These are phyloP conservation scores for Mycetomoellerius zeteki DNA, from an alignment of 1,140 invertebrate genomes.

Conservation along the genomic window DNA sequence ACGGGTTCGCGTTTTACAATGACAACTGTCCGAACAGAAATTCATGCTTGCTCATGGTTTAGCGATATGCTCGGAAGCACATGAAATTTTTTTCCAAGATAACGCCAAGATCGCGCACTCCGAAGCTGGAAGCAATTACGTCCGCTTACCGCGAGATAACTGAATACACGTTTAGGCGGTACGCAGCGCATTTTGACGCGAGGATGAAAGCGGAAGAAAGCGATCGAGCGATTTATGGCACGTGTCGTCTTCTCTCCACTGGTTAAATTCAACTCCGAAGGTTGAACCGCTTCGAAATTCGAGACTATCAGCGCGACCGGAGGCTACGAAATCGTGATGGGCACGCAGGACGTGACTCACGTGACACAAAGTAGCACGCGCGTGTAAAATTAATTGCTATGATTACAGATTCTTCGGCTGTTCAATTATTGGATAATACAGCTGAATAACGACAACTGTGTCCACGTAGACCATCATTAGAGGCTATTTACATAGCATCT, in stretches of 20 bases:
- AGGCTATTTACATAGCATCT: background rate
- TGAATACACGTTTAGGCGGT: conserved; percentile 32
- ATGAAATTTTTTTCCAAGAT: conserved; percentile 33
- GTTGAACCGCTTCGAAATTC: conserved; percentile 4
- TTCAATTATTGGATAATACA: background rate
- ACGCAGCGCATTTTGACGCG: conserved; percentile 39
- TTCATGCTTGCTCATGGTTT: background rate
- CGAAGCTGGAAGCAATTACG: conserved; percentile 28
- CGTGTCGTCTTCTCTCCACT: background rate
- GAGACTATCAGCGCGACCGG: background rate
- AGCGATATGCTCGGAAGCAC: background rate
- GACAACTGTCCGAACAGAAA: background rate
- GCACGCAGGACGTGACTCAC: conserved; percentile 11
- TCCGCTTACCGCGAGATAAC: conserved; percentile 44
- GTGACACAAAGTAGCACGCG: conserved; percentile 4
- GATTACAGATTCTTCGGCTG: conserved; percentile 33
- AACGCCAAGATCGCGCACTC: conserved; percentile 12
- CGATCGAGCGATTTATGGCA: background rate
- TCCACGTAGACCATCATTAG: background rate
- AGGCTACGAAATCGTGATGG: conserved; percentile 6
- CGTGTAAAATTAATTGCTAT: conserved; percentile 37
- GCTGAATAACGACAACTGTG: background rate
- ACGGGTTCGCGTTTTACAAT: conserved; percentile 11
- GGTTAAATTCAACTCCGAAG: background rate
- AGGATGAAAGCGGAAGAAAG: background rate